phyloP scores from a whole-genome alignment of 2,113 vertebrate species.

The Alces alces region DNA sequence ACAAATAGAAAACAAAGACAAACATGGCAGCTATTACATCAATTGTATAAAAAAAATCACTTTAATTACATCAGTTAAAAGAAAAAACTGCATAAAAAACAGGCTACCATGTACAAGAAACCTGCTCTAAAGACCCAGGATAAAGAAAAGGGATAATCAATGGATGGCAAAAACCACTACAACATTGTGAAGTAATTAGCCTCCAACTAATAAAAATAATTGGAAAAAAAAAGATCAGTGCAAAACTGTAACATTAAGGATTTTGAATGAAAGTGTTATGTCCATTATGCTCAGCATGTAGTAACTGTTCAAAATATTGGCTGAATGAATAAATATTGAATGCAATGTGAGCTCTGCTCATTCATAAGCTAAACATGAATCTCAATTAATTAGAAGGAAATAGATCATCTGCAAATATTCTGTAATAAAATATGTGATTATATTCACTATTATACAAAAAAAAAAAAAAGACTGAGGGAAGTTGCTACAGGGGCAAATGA shows the following conservation, averaged over 20 bases:
- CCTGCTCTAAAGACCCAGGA: not conserved
- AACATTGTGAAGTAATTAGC: too few species aligned
- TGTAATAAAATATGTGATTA: slow-evolving; percentile 23
- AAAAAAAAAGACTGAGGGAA: not conserved
- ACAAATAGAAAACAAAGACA: not conserved
- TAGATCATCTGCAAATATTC: not conserved
- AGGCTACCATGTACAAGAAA: not conserved
- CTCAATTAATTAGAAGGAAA: not conserved
- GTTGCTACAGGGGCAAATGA: not conserved
- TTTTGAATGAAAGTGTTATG: not conserved
- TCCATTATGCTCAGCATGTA: not conserved
- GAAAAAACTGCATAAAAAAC: not conserved
- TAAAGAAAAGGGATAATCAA: not conserved
- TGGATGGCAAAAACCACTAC: too few species aligned
- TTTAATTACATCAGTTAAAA: not conserved
- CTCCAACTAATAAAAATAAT: too few species aligned
- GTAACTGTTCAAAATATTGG: not conserved
- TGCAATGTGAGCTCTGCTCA: not conserved
- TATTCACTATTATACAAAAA: not conserved
- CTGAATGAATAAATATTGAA: not conserved
- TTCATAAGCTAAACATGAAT: not conserved
- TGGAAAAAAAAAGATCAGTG: not conserved
- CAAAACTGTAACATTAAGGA: not conserved
- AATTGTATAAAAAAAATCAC: not conserved
- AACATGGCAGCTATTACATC: not conserved